A percentile compares a stretch with the other conserved stretches of the same genome.
Evolutionary conservation across 92 coral and sea anemone species (phyloP).

Genomic region (Montipora capitata): DNA sequence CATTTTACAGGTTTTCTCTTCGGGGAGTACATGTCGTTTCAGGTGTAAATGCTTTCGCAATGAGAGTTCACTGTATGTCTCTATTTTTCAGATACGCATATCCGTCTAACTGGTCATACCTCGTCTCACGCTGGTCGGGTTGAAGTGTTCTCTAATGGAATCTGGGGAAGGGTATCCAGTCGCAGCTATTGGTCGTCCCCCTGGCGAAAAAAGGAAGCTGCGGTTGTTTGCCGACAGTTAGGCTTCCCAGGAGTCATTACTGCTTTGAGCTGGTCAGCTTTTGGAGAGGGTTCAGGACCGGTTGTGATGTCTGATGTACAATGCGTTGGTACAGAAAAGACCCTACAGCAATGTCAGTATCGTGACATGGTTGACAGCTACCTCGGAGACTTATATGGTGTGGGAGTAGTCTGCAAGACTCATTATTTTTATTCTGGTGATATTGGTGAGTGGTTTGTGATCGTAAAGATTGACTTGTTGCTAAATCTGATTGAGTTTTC

Average conservation of each 20-base stretch:
- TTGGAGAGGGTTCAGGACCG: conserved; percentile 37
- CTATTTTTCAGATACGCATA: background rate
- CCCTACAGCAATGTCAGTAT: conserved; percentile 10
- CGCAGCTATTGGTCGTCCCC: too few relatives aligned
- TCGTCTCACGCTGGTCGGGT: conserved; percentile 35
- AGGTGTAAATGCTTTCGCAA: too few relatives aligned
- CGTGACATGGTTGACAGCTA: background rate
- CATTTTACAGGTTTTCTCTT: too few relatives aligned
- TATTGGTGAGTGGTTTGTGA: background rate
- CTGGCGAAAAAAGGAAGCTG: conserved; percentile 23
- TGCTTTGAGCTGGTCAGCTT: background rate
- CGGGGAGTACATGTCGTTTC: too few relatives aligned
- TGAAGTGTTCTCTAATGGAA: conserved; percentile 20
- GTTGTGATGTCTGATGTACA: conserved; percentile 3
- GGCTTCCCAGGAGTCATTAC: conserved; percentile 29
- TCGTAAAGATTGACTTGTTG: too few relatives aligned
- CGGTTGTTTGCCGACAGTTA: conserved; percentile 26
- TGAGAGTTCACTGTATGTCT: background rate
- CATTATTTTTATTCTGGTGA: background rate
- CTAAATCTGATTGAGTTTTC: too few relatives aligned
- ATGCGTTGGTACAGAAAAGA: conserved; percentile 5
- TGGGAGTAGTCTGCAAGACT: conserved; percentile 25
- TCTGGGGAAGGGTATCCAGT: conserved; percentile 30
- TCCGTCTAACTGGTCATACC: conserved; percentile 29
- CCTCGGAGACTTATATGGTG: background rate